Evolutionary conservation across 2,797 vertebrate genomes (phyloP), one percentile per base, ranked within the genome.

Genomic region (Urophycis tenuis): DNA sequence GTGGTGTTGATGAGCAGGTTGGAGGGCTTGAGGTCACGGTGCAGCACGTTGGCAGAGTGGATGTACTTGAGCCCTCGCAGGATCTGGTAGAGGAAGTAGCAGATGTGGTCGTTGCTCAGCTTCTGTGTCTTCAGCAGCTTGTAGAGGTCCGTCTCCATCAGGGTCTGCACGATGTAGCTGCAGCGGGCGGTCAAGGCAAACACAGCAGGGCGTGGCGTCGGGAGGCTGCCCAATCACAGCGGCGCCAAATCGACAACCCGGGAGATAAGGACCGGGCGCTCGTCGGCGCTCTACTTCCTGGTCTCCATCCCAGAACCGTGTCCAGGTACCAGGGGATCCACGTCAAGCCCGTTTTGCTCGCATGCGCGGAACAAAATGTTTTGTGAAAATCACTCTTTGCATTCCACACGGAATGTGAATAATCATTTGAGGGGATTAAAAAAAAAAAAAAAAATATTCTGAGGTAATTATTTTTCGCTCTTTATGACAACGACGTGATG

Each of bases 121-220:
- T 93, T 95, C 79, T 98, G 96, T 1, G 90, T 88, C 81, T 97
- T 98, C 87, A 98, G 94, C 91, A 98, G 90, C 89, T 98, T 98
- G 93, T 98, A 98, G 4, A 98, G 92, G 88, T 98, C 96, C 0
- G 96, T 97, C 90, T 98, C 96, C 96, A 98, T 98, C 89, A 98
- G 92, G 83, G 96, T 96, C 91, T 98, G 95, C 25, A 98, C 96
- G 0, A 98, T 98, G 89, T 98, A 98, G 80, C 96, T 97, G 29
- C 31, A 53, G 7, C 70, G 31, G 0, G 53, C 5, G 0, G 92
- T 94, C 87, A 94, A 93, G 89, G 92, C 84, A 53, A 71, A 85
- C 19, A 32, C 5, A 10, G 39, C 34, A 25, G 15, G 9, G 32
- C 0, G 67, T 29, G 69, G 29, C 14, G 67, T n/a, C 11, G 8